Percentiles rank a stretch among this genome's conserved stretches.
phyloP scores from a whole-genome alignment of 2,113 vertebrate species.

The Lutjanus erythropterus region DNA sequence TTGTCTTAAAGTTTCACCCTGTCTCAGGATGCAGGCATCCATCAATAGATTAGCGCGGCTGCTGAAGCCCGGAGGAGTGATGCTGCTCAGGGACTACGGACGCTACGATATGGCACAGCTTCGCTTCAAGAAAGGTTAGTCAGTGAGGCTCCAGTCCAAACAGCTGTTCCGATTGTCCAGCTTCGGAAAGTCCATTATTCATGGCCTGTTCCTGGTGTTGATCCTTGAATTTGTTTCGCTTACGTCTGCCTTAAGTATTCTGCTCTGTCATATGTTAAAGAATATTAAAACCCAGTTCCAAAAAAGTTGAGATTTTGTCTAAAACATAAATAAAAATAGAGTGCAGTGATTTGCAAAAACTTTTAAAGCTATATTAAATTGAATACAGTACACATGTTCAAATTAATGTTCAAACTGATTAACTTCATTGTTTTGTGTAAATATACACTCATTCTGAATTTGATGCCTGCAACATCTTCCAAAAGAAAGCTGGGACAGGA shows the following conservation, averaged over 20 bases:
- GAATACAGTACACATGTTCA: too few species aligned
- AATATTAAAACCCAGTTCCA: too few species aligned
- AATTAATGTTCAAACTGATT: too few species aligned
- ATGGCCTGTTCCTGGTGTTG: neutral
- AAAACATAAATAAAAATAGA: too few species aligned
- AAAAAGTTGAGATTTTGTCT: too few species aligned
- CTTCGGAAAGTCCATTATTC: neutral
- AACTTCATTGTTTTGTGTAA: too few species aligned
- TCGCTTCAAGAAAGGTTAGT: slow-evolving; percentile 95
- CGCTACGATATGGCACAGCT: slow-evolving; percentile 98
- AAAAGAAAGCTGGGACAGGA: too few species aligned
- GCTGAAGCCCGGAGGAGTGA: slow-evolving; percentile 92
- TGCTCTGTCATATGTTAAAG: neutral
- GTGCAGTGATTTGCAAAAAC: too few species aligned
- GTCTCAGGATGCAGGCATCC: slow-evolving; percentile 89
- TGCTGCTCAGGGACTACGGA: slow-evolving; percentile 96
- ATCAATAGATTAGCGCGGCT: slow-evolving; percentile 88
- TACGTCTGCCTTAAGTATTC: neutral
- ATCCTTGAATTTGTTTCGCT: neutral
- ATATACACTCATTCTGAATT: too few species aligned
- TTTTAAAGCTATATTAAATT: too few species aligned
- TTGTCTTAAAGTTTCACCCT: slow-evolving; percentile 4
- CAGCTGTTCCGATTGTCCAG: neutral
- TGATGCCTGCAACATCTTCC: too few species aligned
- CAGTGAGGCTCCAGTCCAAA: neutral